phyloP scores from a whole-genome alignment of 2,888 invertebrate genomes.

The Syritta pipiens region DNA sequence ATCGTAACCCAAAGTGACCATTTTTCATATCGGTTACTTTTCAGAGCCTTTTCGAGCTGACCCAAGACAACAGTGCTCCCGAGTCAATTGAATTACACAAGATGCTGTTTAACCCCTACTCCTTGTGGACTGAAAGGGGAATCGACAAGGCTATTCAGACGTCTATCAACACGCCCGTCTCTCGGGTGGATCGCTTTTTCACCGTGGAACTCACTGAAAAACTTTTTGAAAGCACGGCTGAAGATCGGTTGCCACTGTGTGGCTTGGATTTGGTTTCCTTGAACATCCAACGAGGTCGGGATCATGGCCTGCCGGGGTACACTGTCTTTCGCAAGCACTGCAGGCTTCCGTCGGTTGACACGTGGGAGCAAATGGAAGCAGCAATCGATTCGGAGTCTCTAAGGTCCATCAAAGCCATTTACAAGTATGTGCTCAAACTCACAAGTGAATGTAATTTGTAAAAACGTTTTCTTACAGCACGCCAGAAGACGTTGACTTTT shows the following conservation, averaged over 20 bases:
- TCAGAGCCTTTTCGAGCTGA: conserved; percentile 86
- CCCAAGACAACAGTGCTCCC: conserved; percentile 81
- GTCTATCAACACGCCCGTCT: conserved; percentile 84
- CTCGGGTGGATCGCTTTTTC: conserved; percentile 78
- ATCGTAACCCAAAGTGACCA: not conserved
- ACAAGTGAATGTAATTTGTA: not conserved
- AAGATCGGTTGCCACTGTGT: conserved; percentile 80
- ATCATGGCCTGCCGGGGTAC: conserved; percentile 92
- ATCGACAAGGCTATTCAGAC: conserved; percentile 84
- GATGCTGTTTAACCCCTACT: conserved; percentile 90
- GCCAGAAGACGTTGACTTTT: conserved; percentile 92
- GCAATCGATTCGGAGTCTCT: conserved; percentile 85
- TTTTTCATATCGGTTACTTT: conserved; percentile 24
- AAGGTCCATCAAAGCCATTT: conserved; percentile 83
- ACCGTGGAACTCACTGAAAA: conserved; percentile 78
- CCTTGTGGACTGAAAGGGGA: conserved; percentile 83
- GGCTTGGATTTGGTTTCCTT: conserved; percentile 92
- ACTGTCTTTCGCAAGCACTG: conserved; percentile 88
- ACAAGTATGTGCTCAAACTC: no score
- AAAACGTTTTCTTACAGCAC: conserved; percentile 77
- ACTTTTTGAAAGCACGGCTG: conserved; percentile 75
- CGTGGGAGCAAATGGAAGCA: conserved; percentile 83
- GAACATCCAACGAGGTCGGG: conserved; percentile 93
- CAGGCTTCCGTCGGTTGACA: conserved; percentile 82
- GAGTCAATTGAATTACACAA: conserved; percentile 87